Conservation (phyloP, 2,113 vertebrate genomes). For the Sigmodon hispidus region DNA sequence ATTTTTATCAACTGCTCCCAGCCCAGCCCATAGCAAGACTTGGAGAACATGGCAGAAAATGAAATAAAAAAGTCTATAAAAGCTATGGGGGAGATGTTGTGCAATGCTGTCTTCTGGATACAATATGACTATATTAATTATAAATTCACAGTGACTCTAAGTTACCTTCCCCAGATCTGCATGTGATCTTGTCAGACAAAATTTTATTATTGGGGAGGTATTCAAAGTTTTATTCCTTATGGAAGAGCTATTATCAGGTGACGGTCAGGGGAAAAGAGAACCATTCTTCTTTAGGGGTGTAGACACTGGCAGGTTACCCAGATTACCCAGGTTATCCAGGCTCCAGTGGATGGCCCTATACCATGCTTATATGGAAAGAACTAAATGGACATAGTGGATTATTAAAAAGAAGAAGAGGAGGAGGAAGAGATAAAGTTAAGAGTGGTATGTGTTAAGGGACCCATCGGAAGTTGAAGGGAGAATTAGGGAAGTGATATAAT, state of each 20-base stretch:
- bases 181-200: background rate
- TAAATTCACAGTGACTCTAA: background rate
- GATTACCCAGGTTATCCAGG: background rate
- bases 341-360: background rate
- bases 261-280: background rate
- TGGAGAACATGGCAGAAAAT: background rate
- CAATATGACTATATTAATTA: no score
- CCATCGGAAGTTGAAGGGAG: no score
- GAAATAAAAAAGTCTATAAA: background rate
- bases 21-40: background rate
- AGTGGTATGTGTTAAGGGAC: background rate
- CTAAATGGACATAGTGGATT: background rate
- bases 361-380: no score
- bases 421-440: background rate
- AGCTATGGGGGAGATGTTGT: background rate
- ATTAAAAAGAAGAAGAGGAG: background rate
- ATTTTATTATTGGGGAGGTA: background rate
- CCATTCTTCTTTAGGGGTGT: background rate
- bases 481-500: background rate
- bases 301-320: background rate
- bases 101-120: background rate
- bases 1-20: background rate
- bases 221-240: background rate
- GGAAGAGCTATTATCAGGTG: background rate
- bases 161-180: background rate